phyloP scores from a whole-genome alignment of 2,888 invertebrate species.

The Tiliacea citrago region DNA sequence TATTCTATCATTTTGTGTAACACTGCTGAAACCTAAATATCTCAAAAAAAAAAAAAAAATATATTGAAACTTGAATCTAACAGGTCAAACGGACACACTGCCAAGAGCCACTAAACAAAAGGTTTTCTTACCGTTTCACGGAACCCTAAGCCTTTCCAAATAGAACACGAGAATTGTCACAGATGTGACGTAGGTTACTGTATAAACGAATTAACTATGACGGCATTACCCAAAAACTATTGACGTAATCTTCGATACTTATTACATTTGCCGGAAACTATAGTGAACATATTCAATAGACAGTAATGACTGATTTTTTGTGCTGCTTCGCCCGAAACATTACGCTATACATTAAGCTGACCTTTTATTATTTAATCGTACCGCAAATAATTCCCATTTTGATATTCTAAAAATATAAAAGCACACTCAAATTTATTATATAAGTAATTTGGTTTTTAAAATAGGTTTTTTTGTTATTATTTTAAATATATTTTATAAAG shows the following conservation, averaged over 20 bases:
- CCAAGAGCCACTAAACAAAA: background rate
- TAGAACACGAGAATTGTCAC: slow-evolving; percentile 34
- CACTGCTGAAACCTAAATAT: background rate
- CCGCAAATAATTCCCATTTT: no score
- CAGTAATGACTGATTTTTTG: slow-evolving; percentile 14
- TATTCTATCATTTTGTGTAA: background rate
- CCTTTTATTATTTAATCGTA: background rate
- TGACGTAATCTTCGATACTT: slow-evolving; percentile 24
- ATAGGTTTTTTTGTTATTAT: no score
- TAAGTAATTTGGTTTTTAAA: no score
- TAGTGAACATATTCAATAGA: background rate
- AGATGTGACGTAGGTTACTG: slow-evolving; percentile 27
- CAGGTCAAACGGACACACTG: background rate
- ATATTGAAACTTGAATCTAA: background rate
- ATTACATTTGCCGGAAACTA: slow-evolving; percentile 15
- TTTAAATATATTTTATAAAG: no score
- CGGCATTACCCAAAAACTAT: slow-evolving; percentile 39
- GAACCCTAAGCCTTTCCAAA: slow-evolving; percentile 47
- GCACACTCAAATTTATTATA: no score
- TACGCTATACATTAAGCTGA: background rate
- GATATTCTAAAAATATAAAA: no score
- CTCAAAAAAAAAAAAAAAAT: no score
- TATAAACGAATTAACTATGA: slow-evolving; percentile 39
- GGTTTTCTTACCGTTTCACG: background rate
- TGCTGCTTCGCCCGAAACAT: background rate